Evolutionary conservation across 23 tunicate genomes (phyloP), one percentile per base, ranked within the genome.

Genomic region (Trididemnum nubilum): DNA sequence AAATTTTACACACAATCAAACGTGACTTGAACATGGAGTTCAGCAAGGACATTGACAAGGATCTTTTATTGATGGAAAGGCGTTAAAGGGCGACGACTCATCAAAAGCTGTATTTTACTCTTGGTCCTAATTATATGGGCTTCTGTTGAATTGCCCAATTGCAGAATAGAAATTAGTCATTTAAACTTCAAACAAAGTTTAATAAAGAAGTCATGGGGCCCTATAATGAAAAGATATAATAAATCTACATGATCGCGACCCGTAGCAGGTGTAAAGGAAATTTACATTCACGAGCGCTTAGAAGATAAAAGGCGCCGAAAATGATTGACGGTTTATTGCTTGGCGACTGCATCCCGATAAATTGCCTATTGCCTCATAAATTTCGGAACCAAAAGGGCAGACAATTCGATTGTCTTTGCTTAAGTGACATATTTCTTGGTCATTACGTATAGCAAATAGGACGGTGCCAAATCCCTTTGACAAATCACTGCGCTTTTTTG

Each of bases 401-500:
- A 52, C 81, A 29, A 73, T 49, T n/a, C 18, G 51, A 52, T 37
- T 77, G 81, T 77, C 81, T 77, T 73, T 80, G 61, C 64, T 34
- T 70, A 36, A 35, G 86, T 29, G 86, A 39, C 78, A 9, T 66
- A 78, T 65, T 7, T n/a, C 44, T 37, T 50, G 44, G 76, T 74
- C 77, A 85, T 85, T 85, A 85, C 88, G 88, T 38, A 76, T 22
- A 50, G 79, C 84, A 85, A 85, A 85, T 57, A 85, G 64, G 84
- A 35, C 30, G 61, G 83, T 78, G 90, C 90, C 90, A 85, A 78
- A 78, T 78, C 26, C 67, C 76, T 85, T 85, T 85, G 90, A 85
- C 77, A 85, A 85, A 85, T 85, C 90, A 63, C 72, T 81, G 71
- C 80, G 76, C 79, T 78, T 71, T n/a, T 79, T 81, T 85, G 90